These are phyloP conservation scores for Lepidostoma basale DNA, from an alignment of 1,140 invertebrate genomes.

Conservation along the genomic window DNA sequence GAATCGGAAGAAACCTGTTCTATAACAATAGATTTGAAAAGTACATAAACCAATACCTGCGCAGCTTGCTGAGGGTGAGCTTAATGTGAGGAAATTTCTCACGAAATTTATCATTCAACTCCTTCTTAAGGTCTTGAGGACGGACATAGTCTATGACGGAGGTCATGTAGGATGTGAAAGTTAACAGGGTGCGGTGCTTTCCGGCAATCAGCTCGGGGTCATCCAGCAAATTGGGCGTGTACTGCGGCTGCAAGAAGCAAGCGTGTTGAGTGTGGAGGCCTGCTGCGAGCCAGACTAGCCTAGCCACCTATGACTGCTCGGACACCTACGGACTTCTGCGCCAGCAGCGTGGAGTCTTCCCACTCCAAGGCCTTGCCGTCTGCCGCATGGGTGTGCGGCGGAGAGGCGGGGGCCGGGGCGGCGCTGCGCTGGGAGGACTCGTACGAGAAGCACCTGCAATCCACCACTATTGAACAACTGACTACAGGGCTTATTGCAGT, in stretches of 20 bases:
- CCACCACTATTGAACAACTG: too few species aligned
- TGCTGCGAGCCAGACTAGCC: too few species aligned
- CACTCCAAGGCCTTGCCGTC: conserved; percentile 64
- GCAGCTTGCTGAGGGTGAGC: conserved; percentile 93
- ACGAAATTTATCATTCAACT: conserved; percentile 96
- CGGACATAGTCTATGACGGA: conserved; percentile 97
- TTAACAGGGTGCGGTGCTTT: conserved; percentile 92
- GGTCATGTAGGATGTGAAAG: conserved; percentile 94
- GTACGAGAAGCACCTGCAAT: conserved; percentile 77
- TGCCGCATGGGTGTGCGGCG: conserved; percentile 63
- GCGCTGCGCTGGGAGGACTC: conserved; percentile 68
- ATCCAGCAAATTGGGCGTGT: conserved; percentile 89
- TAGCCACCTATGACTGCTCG: too few species aligned
- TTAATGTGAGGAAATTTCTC: conserved; percentile 95
- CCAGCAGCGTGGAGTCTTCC: conserved; percentile 50
- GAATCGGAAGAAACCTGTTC: too few species aligned
- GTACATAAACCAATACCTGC: too few species aligned
- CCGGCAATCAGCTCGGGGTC: conserved; percentile 95
- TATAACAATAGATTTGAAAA: too few species aligned
- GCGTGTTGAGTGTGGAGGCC: too few species aligned
- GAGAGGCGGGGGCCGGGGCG: conserved; percentile 64
- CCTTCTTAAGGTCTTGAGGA: conserved; percentile 95
- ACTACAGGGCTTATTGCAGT: too few species aligned
- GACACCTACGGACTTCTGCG: conserved; percentile 10
- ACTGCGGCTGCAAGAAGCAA: conserved; percentile 64